These are phyloP conservation scores for Deladenus siricidicola DNA, from an alignment of 2,888 invertebrate genomes.

Conservation along the genomic window DNA sequence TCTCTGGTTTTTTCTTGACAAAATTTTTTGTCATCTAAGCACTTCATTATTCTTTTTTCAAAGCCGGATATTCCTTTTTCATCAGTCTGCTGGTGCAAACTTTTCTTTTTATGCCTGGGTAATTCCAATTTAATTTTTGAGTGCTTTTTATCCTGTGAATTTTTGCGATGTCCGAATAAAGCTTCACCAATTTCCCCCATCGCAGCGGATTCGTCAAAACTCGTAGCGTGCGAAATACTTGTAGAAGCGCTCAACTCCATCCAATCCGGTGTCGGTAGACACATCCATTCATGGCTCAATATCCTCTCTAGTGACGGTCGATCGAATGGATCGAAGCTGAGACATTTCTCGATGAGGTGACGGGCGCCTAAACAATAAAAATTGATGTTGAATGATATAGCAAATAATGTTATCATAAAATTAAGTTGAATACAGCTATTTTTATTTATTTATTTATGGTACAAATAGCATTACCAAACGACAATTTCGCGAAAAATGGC, in stretches of 20 bases:
- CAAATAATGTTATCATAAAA: background rate
- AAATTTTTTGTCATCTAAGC: too few species aligned
- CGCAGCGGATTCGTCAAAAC: too few species aligned
- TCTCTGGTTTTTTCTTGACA: too few species aligned
- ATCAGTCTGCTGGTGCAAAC: too few species aligned
- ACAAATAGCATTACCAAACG: conserved; percentile 5
- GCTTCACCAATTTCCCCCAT: too few species aligned
- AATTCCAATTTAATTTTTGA: too few species aligned
- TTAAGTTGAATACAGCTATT: background rate
- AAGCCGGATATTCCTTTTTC: too few species aligned
- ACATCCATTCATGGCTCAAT: conserved; percentile 41
- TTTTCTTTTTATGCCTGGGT: too few species aligned
- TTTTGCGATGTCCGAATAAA: too few species aligned
- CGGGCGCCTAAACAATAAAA: conserved; percentile 37
- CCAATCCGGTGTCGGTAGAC: conserved; percentile 29
- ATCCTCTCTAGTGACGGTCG: conserved; percentile 39
- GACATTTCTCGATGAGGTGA: conserved; percentile 40
- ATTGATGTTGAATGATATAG: background rate
- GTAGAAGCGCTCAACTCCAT: conserved; percentile 18
- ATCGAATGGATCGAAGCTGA: conserved; percentile 42
- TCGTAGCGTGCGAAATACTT: too few species aligned
- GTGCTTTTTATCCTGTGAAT: too few species aligned
- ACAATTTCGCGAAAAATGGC: conserved; percentile 41
- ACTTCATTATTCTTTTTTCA: too few species aligned
- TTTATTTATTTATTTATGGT: background rate